phyloP scores from a whole-genome alignment of 2,113 vertebrate genomes.

The Clarias magur region DNA sequence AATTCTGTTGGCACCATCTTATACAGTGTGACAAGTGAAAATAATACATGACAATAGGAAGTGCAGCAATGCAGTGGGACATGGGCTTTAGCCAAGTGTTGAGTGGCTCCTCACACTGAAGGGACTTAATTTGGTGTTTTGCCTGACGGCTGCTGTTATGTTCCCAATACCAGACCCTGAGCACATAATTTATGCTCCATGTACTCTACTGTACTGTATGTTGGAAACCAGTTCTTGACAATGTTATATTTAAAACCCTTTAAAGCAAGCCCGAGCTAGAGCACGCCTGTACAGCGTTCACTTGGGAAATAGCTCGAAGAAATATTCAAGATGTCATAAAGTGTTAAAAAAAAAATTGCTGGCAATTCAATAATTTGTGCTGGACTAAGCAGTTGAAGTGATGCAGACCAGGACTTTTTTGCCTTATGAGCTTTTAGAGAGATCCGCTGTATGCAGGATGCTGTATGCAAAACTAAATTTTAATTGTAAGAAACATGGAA shows the following conservation, averaged over 20 bases:
- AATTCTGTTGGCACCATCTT: background rate
- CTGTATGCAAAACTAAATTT: conserved; percentile 12
- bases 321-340: background rate
- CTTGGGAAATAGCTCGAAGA: background rate
- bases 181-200: background rate
- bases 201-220: background rate
- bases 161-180: background rate
- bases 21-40: background rate
- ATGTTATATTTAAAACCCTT: conserved; percentile 9
- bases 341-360: background rate
- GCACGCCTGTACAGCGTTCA: background rate
- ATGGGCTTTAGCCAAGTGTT: background rate
- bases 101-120: background rate
- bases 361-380: conserved; percentile 28
- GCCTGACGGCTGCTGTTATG: background rate
- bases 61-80: background rate
- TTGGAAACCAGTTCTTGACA: conserved; percentile 18
- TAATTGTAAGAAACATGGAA: background rate
- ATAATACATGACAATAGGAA: background rate
- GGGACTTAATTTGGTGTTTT: background rate
- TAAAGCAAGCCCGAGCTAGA: background rate
- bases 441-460: background rate
- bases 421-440: background rate
- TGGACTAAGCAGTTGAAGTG: conserved; percentile 18
- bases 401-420: conserved; percentile 6